Evolutionary conservation across 2,888 invertebrate genomes (phyloP).

Genomic region (Lasioglossum marginatum): DNA sequence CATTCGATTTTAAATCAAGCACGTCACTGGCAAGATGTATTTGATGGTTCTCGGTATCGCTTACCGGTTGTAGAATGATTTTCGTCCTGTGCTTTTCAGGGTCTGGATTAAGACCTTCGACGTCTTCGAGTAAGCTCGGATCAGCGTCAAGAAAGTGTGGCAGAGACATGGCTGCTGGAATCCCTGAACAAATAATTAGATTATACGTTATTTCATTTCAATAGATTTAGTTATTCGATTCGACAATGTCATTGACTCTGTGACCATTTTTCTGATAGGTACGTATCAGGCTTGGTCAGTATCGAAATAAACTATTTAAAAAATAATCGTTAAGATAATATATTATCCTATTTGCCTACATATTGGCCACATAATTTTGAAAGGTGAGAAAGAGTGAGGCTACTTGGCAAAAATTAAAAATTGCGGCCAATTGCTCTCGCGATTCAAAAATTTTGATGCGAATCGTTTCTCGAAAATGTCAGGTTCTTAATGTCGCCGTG

Average conservation of each 20-base stretch:
- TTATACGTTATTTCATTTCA: not conserved
- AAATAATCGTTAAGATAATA: not conserved
- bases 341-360: no score
- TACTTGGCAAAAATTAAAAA: not conserved
- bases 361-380: no score
- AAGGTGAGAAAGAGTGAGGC: not conserved
- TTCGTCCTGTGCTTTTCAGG: slow-evolving; percentile 78
- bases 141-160: slow-evolving; percentile 84
- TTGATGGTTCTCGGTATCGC: slow-evolving; percentile 16
- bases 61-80: slow-evolving; percentile 82
- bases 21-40: not conserved
- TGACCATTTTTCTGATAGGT: not conserved
- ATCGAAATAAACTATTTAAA: not conserved
- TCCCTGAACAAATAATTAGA: slow-evolving; percentile 74
- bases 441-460: not conserved
- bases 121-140: slow-evolving; percentile 77
- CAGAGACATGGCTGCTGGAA: slow-evolving; percentile 83
- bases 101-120: slow-evolving; percentile 83
- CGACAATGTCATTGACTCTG: not conserved
- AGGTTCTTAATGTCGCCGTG: not conserved
- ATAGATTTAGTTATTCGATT: not conserved
- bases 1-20: not conserved
- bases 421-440: not conserved
- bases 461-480: slow-evolving; percentile 14
- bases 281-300: not conserved